Conservation (phyloP, 2,888 invertebrate species). For the Chrysotoxum bicinctum region DNA sequence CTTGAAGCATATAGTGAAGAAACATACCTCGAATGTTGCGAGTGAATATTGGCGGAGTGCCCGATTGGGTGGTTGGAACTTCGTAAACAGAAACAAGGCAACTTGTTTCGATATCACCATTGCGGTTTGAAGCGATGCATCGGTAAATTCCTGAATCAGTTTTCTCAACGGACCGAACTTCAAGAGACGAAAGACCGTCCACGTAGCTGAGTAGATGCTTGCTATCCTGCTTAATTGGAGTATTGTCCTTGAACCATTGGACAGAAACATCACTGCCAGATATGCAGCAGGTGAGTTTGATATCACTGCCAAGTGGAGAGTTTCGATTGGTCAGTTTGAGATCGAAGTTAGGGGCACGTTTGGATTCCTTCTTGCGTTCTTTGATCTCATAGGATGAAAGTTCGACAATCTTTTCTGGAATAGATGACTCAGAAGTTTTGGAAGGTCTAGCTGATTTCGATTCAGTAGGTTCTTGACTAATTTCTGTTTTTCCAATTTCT, state of each 20-base stretch:
- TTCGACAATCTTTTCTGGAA: conserved; percentile 31
- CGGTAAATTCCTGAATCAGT: conserved; percentile 90
- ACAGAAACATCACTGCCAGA: conserved; percentile 87
- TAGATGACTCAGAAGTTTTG: conserved; percentile 29
- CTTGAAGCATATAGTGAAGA: conserved; percentile 54
- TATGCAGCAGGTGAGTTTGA: conserved; percentile 90
- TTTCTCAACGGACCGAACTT: conserved; percentile 86
- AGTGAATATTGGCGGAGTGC: conserved; percentile 81
- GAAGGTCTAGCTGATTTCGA: background rate
- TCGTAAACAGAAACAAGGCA: conserved; percentile 81
- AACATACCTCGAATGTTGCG: conserved; percentile 81
- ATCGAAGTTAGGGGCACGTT: conserved; percentile 78
- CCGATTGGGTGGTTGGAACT: conserved; percentile 79
- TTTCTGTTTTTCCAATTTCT: background rate
- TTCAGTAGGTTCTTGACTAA: background rate
- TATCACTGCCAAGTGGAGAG: conserved; percentile 87
- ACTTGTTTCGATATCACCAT: conserved; percentile 81
- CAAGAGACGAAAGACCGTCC: conserved; percentile 86
- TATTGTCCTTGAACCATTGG: conserved; percentile 89
- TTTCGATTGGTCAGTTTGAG: conserved; percentile 89
- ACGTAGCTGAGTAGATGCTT: conserved; percentile 83
- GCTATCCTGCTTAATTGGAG: conserved; percentile 79
- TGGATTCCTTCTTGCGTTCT: conserved; percentile 73
- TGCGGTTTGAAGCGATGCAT: conserved; percentile 88
- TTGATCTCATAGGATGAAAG: background rate